Evolutionary conservation across 2,113 vertebrate genomes (phyloP).

Genomic region (Macrotus californicus): DNA sequence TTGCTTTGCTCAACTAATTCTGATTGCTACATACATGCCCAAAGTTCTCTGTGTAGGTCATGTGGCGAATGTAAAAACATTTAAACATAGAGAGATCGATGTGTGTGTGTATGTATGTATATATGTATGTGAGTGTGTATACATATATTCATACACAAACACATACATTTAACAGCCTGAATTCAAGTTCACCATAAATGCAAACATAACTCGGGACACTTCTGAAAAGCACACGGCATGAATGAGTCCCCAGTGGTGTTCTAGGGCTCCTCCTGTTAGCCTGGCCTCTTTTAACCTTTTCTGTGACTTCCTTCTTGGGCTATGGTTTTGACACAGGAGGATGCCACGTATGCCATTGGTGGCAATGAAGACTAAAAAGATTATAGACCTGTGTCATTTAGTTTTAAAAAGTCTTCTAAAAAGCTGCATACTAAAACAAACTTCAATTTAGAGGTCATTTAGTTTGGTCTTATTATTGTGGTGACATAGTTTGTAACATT

Average conservation of each 20-base stretch:
- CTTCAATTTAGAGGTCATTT: not conserved
- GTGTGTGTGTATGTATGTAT: not conserved
- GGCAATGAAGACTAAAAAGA: not conserved
- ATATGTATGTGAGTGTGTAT: not conserved
- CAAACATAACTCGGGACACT: not conserved
- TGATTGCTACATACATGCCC: not conserved
- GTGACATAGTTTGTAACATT: not conserved
- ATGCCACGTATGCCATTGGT: not conserved
- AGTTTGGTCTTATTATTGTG: not conserved
- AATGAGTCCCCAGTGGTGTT: not conserved
- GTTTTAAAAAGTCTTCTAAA: not conserved
- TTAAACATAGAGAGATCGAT: not conserved
- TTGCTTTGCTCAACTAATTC: not conserved
- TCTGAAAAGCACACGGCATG: not conserved
- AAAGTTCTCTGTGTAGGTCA: not conserved
- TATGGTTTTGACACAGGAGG: not conserved
- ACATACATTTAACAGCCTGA: not conserved
- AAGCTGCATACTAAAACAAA: not conserved
- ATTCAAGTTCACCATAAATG: not conserved
- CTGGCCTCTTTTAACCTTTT: not conserved
- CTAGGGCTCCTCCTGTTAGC: not conserved
- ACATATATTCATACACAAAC: not conserved
- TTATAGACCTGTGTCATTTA: not conserved
- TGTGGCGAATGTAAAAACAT: not conserved
- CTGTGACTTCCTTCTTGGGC: not conserved